Evolutionary conservation across 1,140 invertebrate genomes (phyloP), one percentile per base, ranked within the genome.

Genomic region (Mizuhopecten yessoensis): DNA sequence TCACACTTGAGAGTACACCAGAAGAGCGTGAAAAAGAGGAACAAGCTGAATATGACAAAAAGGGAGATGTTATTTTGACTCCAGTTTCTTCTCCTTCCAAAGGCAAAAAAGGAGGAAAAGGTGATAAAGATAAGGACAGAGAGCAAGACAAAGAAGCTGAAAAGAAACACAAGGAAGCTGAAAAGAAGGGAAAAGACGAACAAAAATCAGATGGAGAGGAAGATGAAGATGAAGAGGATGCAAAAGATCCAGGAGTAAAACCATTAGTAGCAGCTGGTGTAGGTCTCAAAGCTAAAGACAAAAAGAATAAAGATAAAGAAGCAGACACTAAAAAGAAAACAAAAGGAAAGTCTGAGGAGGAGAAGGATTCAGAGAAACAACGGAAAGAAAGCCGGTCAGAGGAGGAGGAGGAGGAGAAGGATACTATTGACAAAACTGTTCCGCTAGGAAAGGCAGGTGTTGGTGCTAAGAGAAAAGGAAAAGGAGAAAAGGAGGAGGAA

Each of bases 171-270:
- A 86, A 89, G 86, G 23, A 87, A 88, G 0, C 34, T 15, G 34
- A 39, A 34, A 87, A 90, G 87, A 34, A 49, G 45, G 13, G 42
- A 87, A 75, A 75, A 75, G 57, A 29, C n/a, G 57, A 29, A n/a
- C 39, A 90, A 39, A 86, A 88, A 93, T 90, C 91, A 89, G 93
- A 92, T 34, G 89, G 92, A 88, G 89, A 94, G 90, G 91, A 92
- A 33, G 92, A 33, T 23, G 90, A 90, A 17, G 42, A 75, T 29
- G 57, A 75, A 75, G 57, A 75, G 5, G 57, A 75, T 75, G 57
- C 57, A n/a, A 75, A 75, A 17, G 57, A 75, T 17, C 57, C 57
- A 29, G 57, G 57, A 75, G 57, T 75, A n/a, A 75, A 75, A 75
- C 57, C 57, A 17, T 75, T 75, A 75, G 57, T 75, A 75, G 57